phyloP scores from a whole-genome alignment of 2,888 invertebrate genomes.

The Carabus problematicus region DNA sequence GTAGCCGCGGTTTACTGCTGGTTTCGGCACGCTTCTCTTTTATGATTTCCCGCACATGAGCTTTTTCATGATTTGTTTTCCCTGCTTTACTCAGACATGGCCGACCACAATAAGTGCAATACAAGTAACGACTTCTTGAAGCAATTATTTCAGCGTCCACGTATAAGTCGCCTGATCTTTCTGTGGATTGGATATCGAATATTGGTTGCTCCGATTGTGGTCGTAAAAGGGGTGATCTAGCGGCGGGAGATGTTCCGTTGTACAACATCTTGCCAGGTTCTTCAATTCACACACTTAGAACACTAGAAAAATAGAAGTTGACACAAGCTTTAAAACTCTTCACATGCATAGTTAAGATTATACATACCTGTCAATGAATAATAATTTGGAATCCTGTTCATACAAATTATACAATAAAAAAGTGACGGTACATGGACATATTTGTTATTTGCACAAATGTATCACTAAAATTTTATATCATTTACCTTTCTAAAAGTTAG shows the following conservation, averaged over 20 bases:
- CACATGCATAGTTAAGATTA: neutral
- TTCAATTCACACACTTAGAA: neutral
- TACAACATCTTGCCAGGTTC: neutral
- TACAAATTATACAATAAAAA: no score
- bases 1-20: conserved; percentile 4
- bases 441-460: no score
- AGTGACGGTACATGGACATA: no score
- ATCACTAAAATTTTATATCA: no score
- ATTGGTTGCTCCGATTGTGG: conserved; percentile 22
- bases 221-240: conserved; percentile 24
- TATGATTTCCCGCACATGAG: conserved; percentile 3
- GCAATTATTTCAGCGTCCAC: conserved; percentile 10
- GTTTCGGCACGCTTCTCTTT: conserved; percentile 28
- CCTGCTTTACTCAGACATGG: conserved; percentile 23
- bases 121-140: conserved; percentile 19
- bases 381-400: neutral
- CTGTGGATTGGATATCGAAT: conserved; percentile 21
- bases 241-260: conserved; percentile 15
- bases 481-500: neutral
- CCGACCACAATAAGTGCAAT: conserved; percentile 23
- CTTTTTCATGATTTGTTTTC: conserved; percentile 29
- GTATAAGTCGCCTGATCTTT: conserved; percentile 9
- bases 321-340: no score
- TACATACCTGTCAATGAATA: neutral
- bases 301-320: neutral